Evolutionary conservation across 2,888 invertebrate species (phyloP).

Genomic region (Tillus elongatus): DNA sequence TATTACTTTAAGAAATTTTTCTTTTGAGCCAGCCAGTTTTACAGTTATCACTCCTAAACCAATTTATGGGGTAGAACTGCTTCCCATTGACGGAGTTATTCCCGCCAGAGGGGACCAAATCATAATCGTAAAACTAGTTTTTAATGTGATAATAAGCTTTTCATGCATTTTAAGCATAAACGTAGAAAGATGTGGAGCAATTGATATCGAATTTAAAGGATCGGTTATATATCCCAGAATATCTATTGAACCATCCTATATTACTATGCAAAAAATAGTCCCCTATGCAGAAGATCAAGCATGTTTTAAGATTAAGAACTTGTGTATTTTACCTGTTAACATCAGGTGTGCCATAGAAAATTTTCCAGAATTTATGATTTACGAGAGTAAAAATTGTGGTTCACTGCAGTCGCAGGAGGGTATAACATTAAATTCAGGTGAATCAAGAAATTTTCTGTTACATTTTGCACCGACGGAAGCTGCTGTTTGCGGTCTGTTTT

Average conservation of each 20-base stretch:
- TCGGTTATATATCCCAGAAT: neutral
- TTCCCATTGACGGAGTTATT: neutral
- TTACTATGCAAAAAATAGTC: neutral
- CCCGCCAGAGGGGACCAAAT: neutral
- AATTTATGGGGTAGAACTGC: neutral
- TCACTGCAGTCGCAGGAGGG: neutral
- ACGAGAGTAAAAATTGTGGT: too few relatives aligned
- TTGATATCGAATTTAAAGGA: neutral
- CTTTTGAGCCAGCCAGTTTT: neutral
- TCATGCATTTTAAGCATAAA: neutral
- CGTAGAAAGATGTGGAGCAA: slow-evolving; percentile 1
- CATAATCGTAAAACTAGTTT: neutral
- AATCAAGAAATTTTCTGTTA: neutral
- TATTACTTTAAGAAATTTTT: slow-evolving; percentile 1
- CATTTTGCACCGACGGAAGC: slow-evolving; percentile 2
- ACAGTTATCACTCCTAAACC: slow-evolving; percentile 1
- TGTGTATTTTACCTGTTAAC: neutral
- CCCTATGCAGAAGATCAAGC: neutral
- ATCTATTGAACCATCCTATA: neutral
- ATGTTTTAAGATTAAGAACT: neutral
- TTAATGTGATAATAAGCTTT: neutral
- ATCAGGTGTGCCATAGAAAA: neutral
- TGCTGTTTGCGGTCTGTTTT: neutral
- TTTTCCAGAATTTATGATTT: neutral
- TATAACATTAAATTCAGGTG: neutral